Conservation (phyloP, 2,113 vertebrate species). For the Lampris incognitus region DNA sequence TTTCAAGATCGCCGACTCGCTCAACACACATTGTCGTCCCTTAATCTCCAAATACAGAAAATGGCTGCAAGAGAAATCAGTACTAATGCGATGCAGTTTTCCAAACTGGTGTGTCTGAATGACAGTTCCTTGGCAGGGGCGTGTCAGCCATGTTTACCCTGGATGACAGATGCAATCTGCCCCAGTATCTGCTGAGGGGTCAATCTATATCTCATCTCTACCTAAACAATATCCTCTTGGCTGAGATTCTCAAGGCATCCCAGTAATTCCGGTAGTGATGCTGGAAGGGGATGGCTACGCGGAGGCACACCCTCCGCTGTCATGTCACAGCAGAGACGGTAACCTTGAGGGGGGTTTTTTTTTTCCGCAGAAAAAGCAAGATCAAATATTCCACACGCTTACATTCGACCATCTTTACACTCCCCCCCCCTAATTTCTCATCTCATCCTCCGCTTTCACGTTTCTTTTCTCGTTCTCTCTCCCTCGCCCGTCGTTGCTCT, state of each 20-base stretch:
- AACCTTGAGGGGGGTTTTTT: conserved; percentile 1
- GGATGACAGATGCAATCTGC: conserved; percentile 73
- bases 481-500: conserved; percentile 36
- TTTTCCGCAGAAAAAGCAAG: conserved; percentile 17
- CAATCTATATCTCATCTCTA: conserved; percentile 79
- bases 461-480: not conserved
- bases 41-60: not conserved
- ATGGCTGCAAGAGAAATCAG: conserved; percentile 5
- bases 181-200: conserved; percentile 64
- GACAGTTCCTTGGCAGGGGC: conserved; percentile 54
- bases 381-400: conserved; percentile 44
- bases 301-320: not conserved
- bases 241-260: conserved; percentile 41
- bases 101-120: conserved; percentile 29
- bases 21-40: too few species aligned
- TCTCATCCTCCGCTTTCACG: conserved; percentile 27
- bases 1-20: too few species aligned
- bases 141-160: conserved; percentile 70
- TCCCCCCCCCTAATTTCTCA: conserved; percentile 52
- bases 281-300: conserved; percentile 30
- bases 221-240: conserved; percentile 66
- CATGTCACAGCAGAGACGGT: conserved; percentile 13
- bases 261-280: conserved; percentile 27
- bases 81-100: conserved; percentile 32
- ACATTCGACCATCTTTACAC: not conserved